Base-by-base conservation (phyloP, 2,888 invertebrate species). In the Cheilosia pagana region DNA sequence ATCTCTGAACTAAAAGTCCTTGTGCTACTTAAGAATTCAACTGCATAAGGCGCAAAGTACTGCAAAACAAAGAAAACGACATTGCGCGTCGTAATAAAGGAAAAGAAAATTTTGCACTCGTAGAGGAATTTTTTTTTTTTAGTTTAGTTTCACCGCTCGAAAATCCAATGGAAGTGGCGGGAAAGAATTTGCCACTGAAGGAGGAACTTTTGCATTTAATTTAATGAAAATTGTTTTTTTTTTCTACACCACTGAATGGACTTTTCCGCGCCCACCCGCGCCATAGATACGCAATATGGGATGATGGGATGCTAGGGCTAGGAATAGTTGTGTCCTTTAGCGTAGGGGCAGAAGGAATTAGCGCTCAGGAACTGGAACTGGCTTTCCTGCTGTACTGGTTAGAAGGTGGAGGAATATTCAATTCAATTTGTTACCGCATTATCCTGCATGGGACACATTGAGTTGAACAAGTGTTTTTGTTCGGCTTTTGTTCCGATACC, bases 11-110 rank as follows among this genome's bases (percentile, higher is more conserved):
- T 35, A 57, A 50, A 67, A 82, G 79, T 83, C 83, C 83, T 83
- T 83, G 79, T 79, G 67, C 78, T 83, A 83, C 74, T 83, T 74
- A 79, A 78, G 60, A 81, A 85, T 81, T 81, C 85, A 75, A 75
- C 85, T 85, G 85, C 85, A 85, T 81, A 75, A 81, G 75, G 75
- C 78, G 75, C 78, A 67, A 62, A 71, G 53, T 60, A 77, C 72
- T 57, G 39, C 57, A 35, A 68, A 74, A 83, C 78, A 78, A 78
- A 83, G 68, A 74, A 55, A 68, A 43, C 39, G 60, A 68, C 67
- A 41, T 28, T 68, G 55, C 62, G 63, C 74, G 63, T 50, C 16
- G 57, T 57, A 74, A 81, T 59, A 78, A 74, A 74, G 53, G 57
- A 50, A 70, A 45, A 31, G 41, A 57, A 63, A 71, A 71, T 59